A percentile compares a stretch with the other conserved stretches of the same genome.
Evolutionary conservation across 2,888 invertebrate species (phyloP).

Genomic region (Drosophila percnosoma): DNA sequence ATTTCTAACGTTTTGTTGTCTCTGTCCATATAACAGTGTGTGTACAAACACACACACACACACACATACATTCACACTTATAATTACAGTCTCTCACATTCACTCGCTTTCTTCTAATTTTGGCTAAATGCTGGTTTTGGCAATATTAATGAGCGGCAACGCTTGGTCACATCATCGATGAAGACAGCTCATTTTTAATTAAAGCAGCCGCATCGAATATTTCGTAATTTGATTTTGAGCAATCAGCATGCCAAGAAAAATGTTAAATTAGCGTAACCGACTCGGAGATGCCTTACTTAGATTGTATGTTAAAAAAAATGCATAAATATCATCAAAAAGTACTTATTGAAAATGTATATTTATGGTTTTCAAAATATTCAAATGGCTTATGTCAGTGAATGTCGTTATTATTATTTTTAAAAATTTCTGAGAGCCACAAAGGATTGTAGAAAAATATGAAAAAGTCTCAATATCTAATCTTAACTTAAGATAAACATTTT

Average conservation of each 20-base stretch:
- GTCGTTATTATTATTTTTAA: background rate
- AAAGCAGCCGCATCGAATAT: conserved; percentile 46
- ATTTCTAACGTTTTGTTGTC: conserved; percentile 44
- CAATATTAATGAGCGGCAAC: conserved; percentile 56
- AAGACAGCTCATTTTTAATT: conserved; percentile 55
- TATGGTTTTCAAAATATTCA: background rate
- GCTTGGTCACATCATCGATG: conserved; percentile 53
- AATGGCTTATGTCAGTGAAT: background rate
- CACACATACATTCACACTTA: background rate
- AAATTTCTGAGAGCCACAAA: background rate
- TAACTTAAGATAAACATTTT: background rate
- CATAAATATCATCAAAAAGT: background rate
- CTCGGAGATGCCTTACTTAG: background rate
- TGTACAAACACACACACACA: background rate
- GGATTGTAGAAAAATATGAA: background rate
- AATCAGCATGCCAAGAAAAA: conserved; percentile 16
- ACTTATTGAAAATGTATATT: background rate
- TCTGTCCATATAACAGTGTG: conserved; percentile 13
- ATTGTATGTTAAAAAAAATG: background rate
- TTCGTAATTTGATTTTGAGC: conserved; percentile 57
- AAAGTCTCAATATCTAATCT: background rate
- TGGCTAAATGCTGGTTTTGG: conserved; percentile 70
- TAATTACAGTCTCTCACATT: conserved; percentile 41
- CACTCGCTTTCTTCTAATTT: conserved; percentile 74
- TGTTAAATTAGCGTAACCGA: background rate